phyloP scores from a whole-genome alignment of 2,888 invertebrate species.

The Seira sanloemensis region DNA sequence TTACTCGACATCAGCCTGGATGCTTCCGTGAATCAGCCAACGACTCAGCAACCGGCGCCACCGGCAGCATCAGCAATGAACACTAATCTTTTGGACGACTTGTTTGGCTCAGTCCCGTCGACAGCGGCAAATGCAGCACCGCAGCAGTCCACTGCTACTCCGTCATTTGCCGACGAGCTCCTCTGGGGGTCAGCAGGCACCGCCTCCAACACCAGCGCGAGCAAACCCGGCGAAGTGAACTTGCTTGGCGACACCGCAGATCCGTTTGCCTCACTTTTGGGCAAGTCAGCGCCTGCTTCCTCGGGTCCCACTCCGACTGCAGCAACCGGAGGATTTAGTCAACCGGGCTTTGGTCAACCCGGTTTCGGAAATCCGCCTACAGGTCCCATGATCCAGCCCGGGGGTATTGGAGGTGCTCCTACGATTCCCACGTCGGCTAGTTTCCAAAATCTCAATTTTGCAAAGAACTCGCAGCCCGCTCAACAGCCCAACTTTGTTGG shows the following conservation, averaged over 20 bases:
- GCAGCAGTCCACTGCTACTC: neutral
- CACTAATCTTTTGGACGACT: constrained; percentile 66
- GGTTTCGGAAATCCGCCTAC: constrained; percentile 3
- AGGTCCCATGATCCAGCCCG: constrained; percentile 27
- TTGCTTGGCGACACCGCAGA: constrained; percentile 42
- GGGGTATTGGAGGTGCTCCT: neutral
- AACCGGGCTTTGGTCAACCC: constrained; percentile 28
- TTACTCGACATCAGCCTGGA: constrained; percentile 58
- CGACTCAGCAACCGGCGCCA: neutral
- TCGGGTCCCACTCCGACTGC: constrained; percentile 23
- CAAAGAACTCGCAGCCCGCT: neutral
- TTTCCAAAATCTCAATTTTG: constrained; percentile 63
- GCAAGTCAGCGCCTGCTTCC: constrained; percentile 47
- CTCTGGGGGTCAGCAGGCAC: constrained; percentile 38
- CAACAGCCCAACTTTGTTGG: constrained; percentile 1
- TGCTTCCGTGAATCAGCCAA: constrained; percentile 13
- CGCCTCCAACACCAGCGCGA: neutral
- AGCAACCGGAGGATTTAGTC: constrained; percentile 26
- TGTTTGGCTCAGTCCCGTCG: constrained; percentile 56
- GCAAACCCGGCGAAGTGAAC: constrained; percentile 15
- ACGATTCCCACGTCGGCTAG: constrained; percentile 58
- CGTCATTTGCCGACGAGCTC: constrained; percentile 52
- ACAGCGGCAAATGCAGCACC: neutral
- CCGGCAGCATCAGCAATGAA: neutral
- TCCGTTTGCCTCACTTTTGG: constrained; percentile 60